phyloP scores from a whole-genome alignment of 2,888 invertebrate genomes.

The Synergus laeviventris region DNA sequence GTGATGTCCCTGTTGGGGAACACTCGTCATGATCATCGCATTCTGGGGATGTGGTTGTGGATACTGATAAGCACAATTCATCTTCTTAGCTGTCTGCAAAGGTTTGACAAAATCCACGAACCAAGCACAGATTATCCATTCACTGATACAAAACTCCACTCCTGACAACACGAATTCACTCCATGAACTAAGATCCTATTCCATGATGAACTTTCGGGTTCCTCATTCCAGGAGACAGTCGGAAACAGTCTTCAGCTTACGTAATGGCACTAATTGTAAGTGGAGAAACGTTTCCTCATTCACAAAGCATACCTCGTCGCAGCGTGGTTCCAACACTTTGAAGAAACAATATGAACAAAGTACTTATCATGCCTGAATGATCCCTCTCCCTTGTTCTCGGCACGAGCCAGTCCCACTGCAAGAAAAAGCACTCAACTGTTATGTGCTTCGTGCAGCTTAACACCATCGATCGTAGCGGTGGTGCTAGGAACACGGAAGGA shows the following conservation, averaged over 20 bases:
- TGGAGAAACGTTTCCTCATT: not conserved
- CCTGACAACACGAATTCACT: not conserved
- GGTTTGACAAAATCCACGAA: not conserved
- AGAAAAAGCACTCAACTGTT: slow-evolving; percentile 34
- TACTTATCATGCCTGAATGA: slow-evolving; percentile 33
- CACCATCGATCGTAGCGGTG: slow-evolving; percentile 28
- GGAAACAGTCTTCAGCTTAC: not conserved
- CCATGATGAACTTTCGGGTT: not conserved
- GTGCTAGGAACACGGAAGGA: slow-evolving; percentile 28
- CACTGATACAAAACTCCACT: not conserved
- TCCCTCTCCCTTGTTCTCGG: slow-evolving; percentile 28
- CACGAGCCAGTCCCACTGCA: slow-evolving; percentile 31
- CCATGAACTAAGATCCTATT: not conserved
- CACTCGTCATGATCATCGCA: slow-evolving; percentile 65
- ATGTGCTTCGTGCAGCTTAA: slow-evolving; percentile 32
- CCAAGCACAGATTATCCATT: not conserved
- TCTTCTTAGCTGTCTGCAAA: slow-evolving; percentile 46
- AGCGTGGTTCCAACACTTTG: slow-evolving; percentile 1
- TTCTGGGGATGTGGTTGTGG: slow-evolving; percentile 72
- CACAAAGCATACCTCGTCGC: not conserved
- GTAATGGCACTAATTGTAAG: not conserved
- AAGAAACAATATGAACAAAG: slow-evolving; percentile 8
- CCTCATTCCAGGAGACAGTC: not conserved
- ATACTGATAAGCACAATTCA: slow-evolving; percentile 75
- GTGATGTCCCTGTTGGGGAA: slow-evolving; percentile 65